Conservation (phyloP, 1,140 invertebrate species). For the Saxidomus purpurata region DNA sequence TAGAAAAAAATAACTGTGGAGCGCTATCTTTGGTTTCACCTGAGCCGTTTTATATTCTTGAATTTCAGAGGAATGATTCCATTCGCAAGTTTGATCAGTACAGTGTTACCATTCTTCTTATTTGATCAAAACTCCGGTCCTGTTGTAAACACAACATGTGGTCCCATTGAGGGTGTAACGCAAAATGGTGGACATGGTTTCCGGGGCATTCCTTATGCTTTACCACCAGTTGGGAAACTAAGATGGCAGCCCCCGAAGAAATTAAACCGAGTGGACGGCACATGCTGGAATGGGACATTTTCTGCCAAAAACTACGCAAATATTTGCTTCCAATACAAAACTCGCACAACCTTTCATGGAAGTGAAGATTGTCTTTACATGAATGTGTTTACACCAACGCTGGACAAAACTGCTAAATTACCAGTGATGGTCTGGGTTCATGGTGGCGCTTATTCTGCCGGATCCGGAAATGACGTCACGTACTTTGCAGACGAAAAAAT, state of each 20-base stretch:
- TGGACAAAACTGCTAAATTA: conserved; percentile 58
- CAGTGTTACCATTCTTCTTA: background rate
- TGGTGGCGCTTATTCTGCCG: conserved; percentile 66
- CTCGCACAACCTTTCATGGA: conserved; percentile 8
- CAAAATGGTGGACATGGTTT: conserved; percentile 21
- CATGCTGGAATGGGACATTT: conserved; percentile 35
- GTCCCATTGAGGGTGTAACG: conserved; percentile 17
- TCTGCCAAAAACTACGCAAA: conserved; percentile 15
- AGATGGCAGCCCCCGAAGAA: conserved; percentile 29
- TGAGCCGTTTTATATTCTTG: no score
- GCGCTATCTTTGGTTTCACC: no score
- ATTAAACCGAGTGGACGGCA: background rate
- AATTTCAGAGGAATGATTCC: background rate
- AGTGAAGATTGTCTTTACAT: conserved; percentile 82
- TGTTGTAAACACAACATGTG: conserved; percentile 24
- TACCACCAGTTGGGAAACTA: conserved; percentile 14
- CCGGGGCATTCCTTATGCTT: conserved; percentile 30
- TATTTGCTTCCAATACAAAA: conserved; percentile 15
- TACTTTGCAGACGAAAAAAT: conserved; percentile 25
- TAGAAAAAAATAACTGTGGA: no score
- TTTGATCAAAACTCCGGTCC: background rate
- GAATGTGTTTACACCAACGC: conserved; percentile 79
- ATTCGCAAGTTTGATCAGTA: background rate
- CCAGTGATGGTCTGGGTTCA: conserved; percentile 78
- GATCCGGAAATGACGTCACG: conserved; percentile 14